These are phyloP conservation scores for Agrypnus murinus DNA, from an alignment of 2,888 invertebrate genomes.

Conservation along the genomic window DNA sequence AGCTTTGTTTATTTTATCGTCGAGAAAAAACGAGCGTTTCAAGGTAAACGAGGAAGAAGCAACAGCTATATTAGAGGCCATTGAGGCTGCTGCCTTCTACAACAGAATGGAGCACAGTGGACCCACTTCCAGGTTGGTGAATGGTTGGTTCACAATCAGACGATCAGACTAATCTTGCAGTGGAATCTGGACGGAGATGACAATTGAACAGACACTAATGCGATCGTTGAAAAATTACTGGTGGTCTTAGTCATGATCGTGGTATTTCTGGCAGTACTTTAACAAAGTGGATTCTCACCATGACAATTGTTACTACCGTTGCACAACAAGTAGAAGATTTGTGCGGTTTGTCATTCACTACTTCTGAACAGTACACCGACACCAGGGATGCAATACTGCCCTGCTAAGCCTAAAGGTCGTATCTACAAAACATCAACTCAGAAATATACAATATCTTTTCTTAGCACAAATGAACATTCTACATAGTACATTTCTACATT, in stretches of 20 bases:
- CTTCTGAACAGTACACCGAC: background rate
- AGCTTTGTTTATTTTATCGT: no score
- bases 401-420: no score
- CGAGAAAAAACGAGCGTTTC: no score
- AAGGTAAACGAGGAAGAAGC: background rate
- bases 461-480: no score
- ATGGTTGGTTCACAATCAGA: no score
- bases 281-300: background rate
- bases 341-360: background rate
- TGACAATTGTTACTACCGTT: background rate
- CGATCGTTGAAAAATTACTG: slow-evolving; percentile 3
- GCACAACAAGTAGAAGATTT: background rate
- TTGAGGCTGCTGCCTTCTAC: background rate
- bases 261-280: background rate
- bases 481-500: no score
- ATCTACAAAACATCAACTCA: no score
- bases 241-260: background rate
- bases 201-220: background rate
- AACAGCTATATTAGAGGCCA: no score
- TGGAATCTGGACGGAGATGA: no score
- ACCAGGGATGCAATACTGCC: background rate
- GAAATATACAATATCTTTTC: no score
- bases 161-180: no score
- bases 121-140: no score
- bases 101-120: background rate